These are phyloP conservation scores for Kuschelorhynchus macadamiae DNA, from an alignment of 2,888 invertebrate species.

Conservation along the genomic window DNA sequence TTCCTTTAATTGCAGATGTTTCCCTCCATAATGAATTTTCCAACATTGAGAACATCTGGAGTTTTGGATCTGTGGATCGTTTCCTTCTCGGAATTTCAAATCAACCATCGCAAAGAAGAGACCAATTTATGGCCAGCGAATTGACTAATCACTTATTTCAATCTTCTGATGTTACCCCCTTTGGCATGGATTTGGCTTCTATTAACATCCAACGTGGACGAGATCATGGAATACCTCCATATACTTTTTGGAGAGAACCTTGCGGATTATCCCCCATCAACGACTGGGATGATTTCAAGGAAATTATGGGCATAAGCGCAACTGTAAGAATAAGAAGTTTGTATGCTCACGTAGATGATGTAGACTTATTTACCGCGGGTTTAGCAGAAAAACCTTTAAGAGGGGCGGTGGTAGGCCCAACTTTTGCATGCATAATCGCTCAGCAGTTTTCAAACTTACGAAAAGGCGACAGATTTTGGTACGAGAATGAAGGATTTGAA, in stretches of 20 bases:
- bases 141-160: slow-evolving; percentile 89
- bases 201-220: slow-evolving; percentile 90
- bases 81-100: slow-evolving; percentile 82
- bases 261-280: slow-evolving; percentile 80
- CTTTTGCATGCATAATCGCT: slow-evolving; percentile 90
- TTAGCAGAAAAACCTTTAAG: slow-evolving; percentile 85
- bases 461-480: slow-evolving; percentile 87
- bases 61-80: slow-evolving; percentile 84
- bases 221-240: slow-evolving; percentile 88
- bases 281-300: slow-evolving; percentile 80
- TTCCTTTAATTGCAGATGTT: slow-evolving; percentile 81
- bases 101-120: slow-evolving; percentile 83
- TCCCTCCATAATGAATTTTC: slow-evolving; percentile 84
- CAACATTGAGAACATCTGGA: slow-evolving; percentile 80
- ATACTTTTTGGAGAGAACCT: slow-evolving; percentile 84
- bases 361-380: slow-evolving; percentile 88
- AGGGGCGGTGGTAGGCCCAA: slow-evolving; percentile 87
- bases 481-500: slow-evolving; percentile 83
- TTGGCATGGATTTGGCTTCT: slow-evolving; percentile 89
- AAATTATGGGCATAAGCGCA: slow-evolving; percentile 77
- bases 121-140: slow-evolving; percentile 86
- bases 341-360: slow-evolving; percentile 81
- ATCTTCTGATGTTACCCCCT: slow-evolving; percentile 76
- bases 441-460: slow-evolving; percentile 86
- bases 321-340: slow-evolving; percentile 73